Evolutionary conservation across 1,140 invertebrate species (phyloP).

Genomic region (Ceratitis capitata): DNA sequence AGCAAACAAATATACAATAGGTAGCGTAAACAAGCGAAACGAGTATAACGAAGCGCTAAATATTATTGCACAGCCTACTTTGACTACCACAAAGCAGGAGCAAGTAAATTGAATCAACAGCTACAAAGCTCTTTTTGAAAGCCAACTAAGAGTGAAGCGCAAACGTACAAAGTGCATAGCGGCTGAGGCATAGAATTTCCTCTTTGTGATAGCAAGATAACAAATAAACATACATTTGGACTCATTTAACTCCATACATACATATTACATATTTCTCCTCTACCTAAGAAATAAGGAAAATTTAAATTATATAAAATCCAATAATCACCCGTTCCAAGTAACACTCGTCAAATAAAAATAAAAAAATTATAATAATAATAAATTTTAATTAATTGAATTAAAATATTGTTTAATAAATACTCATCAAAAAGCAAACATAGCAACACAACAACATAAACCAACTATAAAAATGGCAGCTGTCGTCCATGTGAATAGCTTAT

Average conservation of each 20-base stretch:
- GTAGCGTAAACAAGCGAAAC: no score
- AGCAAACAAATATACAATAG: no score
- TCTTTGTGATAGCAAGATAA: not conserved
- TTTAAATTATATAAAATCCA: conserved; percentile 5
- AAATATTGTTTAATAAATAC: no score
- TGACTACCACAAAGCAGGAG: no score
- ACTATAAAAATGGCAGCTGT: conserved; percentile 82
- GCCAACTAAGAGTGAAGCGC: not conserved
- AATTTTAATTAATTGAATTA: no score
- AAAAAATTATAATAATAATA: conserved; percentile 51
- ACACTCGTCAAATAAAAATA: not conserved
- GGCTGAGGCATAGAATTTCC: not conserved
- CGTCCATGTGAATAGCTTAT: conserved; percentile 96
- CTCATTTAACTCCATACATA: no score
- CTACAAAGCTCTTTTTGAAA: not conserved
- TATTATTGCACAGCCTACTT: not conserved
- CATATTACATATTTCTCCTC: no score
- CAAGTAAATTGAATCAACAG: no score
- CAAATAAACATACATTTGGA: no score
- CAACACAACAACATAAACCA: conserved; percentile 48
- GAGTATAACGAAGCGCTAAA: no score
- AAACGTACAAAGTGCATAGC: not conserved
- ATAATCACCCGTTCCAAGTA: not conserved
- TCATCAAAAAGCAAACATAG: no score
- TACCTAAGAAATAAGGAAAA: no score